These are phyloP conservation scores for Anableps anableps DNA, from an alignment of 2,797 vertebrate species.

Conservation along the genomic window DNA sequence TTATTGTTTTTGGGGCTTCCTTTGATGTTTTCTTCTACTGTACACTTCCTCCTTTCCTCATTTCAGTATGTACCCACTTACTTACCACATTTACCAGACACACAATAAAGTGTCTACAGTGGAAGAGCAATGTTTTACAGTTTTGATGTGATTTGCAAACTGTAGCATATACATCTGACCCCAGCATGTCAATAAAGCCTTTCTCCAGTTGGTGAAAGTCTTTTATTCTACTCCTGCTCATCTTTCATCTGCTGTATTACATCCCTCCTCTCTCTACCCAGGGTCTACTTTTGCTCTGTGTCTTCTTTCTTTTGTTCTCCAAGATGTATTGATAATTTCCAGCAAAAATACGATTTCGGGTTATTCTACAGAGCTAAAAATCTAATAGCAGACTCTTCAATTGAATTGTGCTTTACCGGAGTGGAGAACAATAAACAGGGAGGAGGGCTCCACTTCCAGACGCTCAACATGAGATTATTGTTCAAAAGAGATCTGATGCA, in stretches of 20 bases:
- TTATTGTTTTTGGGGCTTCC: background rate
- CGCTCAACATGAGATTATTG: constrained; percentile 91
- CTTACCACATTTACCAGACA: constrained; percentile 50
- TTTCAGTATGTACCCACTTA: constrained; percentile 57
- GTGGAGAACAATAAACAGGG: constrained; percentile 98
- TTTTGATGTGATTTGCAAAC: constrained; percentile 72
- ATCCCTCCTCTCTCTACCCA: constrained; percentile 71
- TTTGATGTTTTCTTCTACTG: constrained; percentile 10
- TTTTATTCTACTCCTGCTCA: constrained; percentile 62
- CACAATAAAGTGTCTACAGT: constrained; percentile 56
- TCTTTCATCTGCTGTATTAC: constrained; percentile 65
- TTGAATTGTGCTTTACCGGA: constrained; percentile 96
- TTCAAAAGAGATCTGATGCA: constrained; percentile 93
- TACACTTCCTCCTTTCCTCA: constrained; percentile 22
- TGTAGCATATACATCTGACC: constrained; percentile 65
- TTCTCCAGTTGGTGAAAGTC: constrained; percentile 70
- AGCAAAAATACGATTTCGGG: constrained; percentile 97
- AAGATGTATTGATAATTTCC: constrained; percentile 99
- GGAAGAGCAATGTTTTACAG: constrained; percentile 58
- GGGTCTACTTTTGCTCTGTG: constrained; percentile 90
- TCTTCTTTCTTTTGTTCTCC: constrained; percentile 94
- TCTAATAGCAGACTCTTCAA: constrained; percentile 94
- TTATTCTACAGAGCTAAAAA: constrained; percentile 96
- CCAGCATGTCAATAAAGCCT: constrained; percentile 69
- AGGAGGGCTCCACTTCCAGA: constrained; percentile 88